Conservation (phyloP, 2,888 invertebrate species). For the Diabrotica balteata region DNA sequence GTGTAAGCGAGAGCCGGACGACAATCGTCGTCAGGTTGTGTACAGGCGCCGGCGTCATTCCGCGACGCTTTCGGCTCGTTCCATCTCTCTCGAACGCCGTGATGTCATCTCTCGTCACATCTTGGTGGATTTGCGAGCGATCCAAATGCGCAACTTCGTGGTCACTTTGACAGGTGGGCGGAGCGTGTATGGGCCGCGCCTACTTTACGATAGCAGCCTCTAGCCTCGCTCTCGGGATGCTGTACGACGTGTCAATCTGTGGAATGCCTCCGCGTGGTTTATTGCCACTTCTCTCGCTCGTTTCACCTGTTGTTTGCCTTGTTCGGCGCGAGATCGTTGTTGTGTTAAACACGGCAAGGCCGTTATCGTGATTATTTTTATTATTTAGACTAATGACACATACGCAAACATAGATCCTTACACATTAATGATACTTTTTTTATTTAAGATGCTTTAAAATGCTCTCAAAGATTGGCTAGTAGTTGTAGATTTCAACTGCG, state of each 20-base stretch:
- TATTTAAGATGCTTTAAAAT: too few relatives aligned
- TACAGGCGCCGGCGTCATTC: conserved; percentile 57
- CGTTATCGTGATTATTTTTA: neutral
- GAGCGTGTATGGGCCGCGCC: conserved; percentile 47
- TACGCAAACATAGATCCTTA: too few relatives aligned
- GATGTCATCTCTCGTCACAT: conserved; percentile 61
- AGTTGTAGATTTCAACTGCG: too few relatives aligned
- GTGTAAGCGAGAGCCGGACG: conserved; percentile 40
- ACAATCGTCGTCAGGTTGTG: conserved; percentile 53
- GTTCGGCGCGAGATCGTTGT: conserved; percentile 11
- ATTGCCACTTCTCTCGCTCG: conserved; percentile 38
- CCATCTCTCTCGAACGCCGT: conserved; percentile 37
- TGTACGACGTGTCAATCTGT: conserved; percentile 44
- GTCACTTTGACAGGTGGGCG: conserved; percentile 61
- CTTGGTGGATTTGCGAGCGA: conserved; percentile 47
- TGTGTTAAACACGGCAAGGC: conserved; percentile 5
- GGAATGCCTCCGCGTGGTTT: conserved; percentile 47
- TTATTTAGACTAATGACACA: too few relatives aligned
- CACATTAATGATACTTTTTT: too few relatives aligned
- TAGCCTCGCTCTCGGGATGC: conserved; percentile 53
- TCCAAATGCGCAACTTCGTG: conserved; percentile 57
- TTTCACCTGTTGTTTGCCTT: conserved; percentile 44
- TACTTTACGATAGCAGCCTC: conserved; percentile 54
- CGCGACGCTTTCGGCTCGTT: conserved; percentile 46
- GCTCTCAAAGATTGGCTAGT: too few relatives aligned